Evolutionary conservation across 2,113 vertebrate genomes (phyloP).

Genomic region (Deroptyus accipitrinus): DNA sequence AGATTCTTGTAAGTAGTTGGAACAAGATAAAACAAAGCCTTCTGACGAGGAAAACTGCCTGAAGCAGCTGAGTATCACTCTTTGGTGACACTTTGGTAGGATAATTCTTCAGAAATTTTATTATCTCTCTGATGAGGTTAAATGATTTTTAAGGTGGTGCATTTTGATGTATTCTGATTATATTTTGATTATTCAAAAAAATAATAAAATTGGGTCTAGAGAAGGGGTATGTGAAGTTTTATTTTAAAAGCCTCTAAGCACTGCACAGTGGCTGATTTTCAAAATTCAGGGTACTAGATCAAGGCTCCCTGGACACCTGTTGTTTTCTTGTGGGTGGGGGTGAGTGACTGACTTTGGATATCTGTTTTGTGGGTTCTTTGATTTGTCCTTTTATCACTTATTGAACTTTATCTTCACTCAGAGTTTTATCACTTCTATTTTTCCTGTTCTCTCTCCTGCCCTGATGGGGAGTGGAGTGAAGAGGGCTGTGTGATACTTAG

Average conservation of each 20-base stretch:
- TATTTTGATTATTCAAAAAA: not conserved
- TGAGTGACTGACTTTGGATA: not conserved
- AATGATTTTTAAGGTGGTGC: not conserved
- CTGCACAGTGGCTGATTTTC: not conserved
- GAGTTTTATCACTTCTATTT: not conserved
- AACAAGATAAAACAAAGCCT: not conserved
- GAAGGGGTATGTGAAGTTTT: not conserved
- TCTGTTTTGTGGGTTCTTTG: not conserved
- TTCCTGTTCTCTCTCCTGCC: not conserved
- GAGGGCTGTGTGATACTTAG: not conserved
- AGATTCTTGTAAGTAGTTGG: not conserved
- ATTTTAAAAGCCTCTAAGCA: not conserved
- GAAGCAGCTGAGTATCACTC: not conserved
- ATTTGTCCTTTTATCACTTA: not conserved
- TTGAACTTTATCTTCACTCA: not conserved
- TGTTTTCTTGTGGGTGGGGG: rapidly evolving
- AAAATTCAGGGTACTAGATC: not conserved
- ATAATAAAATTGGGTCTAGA: not conserved
- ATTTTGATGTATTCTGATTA: not conserved
- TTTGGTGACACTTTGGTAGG: not conserved
- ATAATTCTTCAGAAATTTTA: not conserved
- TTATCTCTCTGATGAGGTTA: not conserved
- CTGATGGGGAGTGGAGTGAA: not conserved
- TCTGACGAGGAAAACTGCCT: not conserved
- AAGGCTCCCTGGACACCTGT: rapidly evolving